Conservation (phyloP, 2,797 vertebrate species). For the Sebastes cheni region DNA sequence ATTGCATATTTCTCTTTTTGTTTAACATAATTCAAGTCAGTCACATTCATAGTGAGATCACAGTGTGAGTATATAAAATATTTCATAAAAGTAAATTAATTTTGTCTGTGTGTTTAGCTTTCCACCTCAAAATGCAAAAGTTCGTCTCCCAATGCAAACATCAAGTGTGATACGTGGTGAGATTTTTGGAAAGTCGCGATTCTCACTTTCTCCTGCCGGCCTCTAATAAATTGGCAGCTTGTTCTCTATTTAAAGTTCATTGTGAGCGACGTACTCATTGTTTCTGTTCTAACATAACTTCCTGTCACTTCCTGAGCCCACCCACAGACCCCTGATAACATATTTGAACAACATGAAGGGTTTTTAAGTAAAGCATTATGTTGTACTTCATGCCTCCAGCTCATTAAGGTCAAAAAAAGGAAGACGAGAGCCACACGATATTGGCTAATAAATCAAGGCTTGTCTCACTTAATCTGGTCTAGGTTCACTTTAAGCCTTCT, state of each 20-base stretch:
- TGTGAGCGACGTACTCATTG: conserved; percentile 55
- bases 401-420: conserved; percentile 41
- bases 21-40: not conserved
- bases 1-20: not conserved
- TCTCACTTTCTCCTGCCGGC: conserved; percentile 5
- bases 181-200: not conserved
- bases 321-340: conserved; percentile 56
- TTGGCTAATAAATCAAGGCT: conserved; percentile 18
- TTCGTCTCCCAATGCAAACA: not conserved
- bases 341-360: conserved; percentile 24
- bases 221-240: conserved; percentile 7
- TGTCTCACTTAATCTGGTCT: not conserved
- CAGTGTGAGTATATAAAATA: not conserved
- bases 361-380: not conserved
- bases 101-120: not conserved
- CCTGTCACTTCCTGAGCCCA: conserved; percentile 56
- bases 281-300: conserved; percentile 60
- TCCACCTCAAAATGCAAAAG: not conserved
- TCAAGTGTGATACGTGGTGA: not conserved
- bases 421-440: conserved; percentile 17
- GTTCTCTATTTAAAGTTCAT: conserved; percentile 42
- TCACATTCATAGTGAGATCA: not conserved
- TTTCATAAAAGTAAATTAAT: not conserved
- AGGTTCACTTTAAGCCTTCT: not conserved
- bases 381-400: conserved; percentile 2